Evolutionary conservation across 2,113 vertebrate species (phyloP).

Genomic region (Melanerpes aurifrons): DNA sequence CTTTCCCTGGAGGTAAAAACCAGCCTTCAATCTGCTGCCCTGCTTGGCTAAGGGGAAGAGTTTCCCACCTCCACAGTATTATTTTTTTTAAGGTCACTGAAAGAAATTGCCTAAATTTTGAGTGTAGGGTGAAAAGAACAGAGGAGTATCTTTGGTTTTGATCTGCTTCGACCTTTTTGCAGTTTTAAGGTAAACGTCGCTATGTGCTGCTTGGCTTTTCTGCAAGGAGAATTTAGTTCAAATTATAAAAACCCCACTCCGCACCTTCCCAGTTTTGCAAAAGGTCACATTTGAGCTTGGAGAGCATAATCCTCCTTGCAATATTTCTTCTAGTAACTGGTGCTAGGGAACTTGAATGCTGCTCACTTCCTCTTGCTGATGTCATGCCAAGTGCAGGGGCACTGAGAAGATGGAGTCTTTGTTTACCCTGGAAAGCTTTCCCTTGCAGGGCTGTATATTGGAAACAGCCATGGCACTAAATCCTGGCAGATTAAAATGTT

Average conservation of each 20-base stretch:
- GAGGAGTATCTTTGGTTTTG: not conserved
- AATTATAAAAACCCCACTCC: not conserved
- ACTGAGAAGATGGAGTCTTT: not conserved
- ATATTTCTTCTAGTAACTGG: not conserved
- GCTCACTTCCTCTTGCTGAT: not conserved
- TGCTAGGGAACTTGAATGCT: not conserved
- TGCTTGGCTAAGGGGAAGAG: not conserved
- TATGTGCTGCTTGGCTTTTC: not conserved
- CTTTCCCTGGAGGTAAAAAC: not conserved
- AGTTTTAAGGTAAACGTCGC: not conserved
- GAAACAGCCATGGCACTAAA: not conserved
- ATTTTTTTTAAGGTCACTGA: not conserved
- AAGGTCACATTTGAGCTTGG: not conserved
- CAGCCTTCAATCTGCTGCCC: not conserved
- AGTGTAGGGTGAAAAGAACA: not conserved
- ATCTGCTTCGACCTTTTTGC: not conserved
- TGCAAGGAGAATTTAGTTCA: not conserved
- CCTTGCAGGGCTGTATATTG: not conserved
- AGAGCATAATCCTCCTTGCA: not conserved
- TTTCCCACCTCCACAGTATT: fast-evolving
- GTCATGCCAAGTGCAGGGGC: fast-evolving
- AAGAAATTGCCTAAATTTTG: not conserved
- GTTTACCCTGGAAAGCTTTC: slow-evolving; percentile 22
- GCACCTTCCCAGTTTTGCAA: not conserved
- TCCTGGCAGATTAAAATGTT: slow-evolving; percentile 1